A percentile compares a stretch with the other conserved stretches of the same genome.
These are phyloP conservation scores for Ophiothrix spiculata DNA, from an alignment of 35 echinoderm and acorn worm species.

Conservation along the genomic window DNA sequence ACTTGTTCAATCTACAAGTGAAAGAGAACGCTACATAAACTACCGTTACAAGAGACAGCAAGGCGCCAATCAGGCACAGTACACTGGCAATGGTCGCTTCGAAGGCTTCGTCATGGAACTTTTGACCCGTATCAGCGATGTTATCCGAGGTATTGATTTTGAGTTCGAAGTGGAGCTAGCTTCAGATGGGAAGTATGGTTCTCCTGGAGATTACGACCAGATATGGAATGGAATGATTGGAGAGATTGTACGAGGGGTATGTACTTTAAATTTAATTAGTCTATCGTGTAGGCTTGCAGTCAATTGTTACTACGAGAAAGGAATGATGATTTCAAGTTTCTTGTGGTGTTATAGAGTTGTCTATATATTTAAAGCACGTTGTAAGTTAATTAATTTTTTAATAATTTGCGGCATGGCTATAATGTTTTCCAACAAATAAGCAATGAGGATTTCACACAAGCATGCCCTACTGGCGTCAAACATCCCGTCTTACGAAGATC, in stretches of 20 bases:
- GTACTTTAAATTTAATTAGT: not conserved
- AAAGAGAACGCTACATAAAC: not conserved
- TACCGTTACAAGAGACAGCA: constrained; percentile 14
- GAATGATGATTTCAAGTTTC: not conserved
- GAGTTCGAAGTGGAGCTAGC: constrained; percentile 65
- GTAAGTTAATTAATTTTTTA: not conserved
- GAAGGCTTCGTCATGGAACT: constrained; percentile 75
- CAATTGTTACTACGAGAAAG: no score
- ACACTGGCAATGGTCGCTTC: constrained; percentile 25
- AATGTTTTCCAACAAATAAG: no score
- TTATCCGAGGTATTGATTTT: constrained; percentile 68
- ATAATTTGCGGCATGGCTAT: no score
- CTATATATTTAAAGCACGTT: not conserved
- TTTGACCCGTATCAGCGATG: constrained; percentile 26
- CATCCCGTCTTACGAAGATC: no score
- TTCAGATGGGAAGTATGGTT: constrained; percentile 54
- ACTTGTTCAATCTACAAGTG: not conserved
- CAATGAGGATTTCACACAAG: no score
- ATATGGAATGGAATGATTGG: constrained; percentile 73
- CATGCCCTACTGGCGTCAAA: no score
- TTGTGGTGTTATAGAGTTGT: not conserved
- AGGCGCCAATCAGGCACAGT: constrained; percentile 4
- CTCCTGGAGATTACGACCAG: constrained; percentile 32
- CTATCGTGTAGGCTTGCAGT: no score
- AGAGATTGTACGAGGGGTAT: constrained; percentile 56